Conservation (phyloP, 1,140 invertebrate genomes). For the Drosophila kurseongensis region DNA sequence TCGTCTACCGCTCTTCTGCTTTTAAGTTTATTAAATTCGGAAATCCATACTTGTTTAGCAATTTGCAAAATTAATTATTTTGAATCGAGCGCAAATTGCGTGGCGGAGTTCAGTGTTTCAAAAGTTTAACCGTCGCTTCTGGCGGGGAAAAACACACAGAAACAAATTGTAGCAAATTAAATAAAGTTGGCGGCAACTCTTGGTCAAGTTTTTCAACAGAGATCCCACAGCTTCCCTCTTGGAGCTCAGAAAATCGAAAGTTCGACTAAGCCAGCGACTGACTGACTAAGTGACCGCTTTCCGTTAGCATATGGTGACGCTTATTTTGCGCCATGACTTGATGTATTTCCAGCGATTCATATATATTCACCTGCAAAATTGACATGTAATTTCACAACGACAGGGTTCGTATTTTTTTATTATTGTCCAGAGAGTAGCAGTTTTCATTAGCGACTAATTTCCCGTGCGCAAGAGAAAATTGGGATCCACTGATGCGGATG, state of each 20-base stretch:
- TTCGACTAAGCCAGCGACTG: constrained; percentile 17
- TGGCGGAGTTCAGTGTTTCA: not conserved
- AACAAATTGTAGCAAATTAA: constrained; percentile 25
- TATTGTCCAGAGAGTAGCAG: constrained; percentile 13
- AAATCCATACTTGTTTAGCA: not conserved
- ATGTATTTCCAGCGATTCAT: constrained; percentile 7
- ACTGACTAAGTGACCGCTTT: constrained; percentile 29
- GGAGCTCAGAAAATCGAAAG: constrained; percentile 56
- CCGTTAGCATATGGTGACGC: constrained; percentile 24
- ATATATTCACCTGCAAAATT: constrained; percentile 28
- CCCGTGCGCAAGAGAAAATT: constrained; percentile 35
- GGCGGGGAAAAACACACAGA: constrained; percentile 15
- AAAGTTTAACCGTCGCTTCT: constrained; percentile 2
- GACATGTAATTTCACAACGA: constrained; percentile 33
- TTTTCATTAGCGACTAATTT: constrained; percentile 46
- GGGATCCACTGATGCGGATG: not conserved
- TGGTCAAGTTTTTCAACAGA: constrained; percentile 34
- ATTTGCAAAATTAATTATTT: constrained; percentile 24
- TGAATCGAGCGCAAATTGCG: constrained; percentile 8
- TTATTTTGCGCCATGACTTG: constrained; percentile 22
- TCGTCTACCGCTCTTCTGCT: not conserved
- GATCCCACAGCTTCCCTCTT: constrained; percentile 18
- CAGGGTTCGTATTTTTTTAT: constrained; percentile 15
- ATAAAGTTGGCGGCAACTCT: constrained; percentile 43
- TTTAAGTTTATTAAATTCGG: not conserved